Evolutionary conservation across 1,140 invertebrate genomes (phyloP).

Genomic region (Elymnias hypermnestra): DNA sequence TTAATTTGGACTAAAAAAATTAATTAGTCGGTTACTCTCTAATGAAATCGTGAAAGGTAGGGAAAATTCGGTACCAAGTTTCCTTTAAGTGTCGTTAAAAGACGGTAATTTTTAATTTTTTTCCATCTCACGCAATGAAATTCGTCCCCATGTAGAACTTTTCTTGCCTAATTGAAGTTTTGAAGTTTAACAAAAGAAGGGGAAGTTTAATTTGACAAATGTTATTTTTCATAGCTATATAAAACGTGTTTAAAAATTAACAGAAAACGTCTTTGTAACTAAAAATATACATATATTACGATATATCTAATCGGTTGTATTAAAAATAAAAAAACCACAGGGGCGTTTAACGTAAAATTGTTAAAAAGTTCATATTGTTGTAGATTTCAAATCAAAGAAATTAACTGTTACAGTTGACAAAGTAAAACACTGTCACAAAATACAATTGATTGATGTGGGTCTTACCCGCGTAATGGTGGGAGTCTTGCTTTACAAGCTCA

Average conservation of each 20-base stretch:
- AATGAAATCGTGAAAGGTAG: slow-evolving; percentile 38
- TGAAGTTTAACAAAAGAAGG: slow-evolving; percentile 25
- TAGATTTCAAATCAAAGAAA: no score
- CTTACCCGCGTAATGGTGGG: no score
- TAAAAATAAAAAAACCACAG: no score
- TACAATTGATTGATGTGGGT: no score
- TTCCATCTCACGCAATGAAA: slow-evolving; percentile 40
- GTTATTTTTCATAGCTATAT: slow-evolving; percentile 3
- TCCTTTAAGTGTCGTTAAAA: slow-evolving; percentile 49
- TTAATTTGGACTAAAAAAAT: slow-evolving; percentile 55
- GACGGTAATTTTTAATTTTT: slow-evolving; percentile 47
- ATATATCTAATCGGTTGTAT: no score
- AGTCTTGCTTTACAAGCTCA: no score
- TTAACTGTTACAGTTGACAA: no score
- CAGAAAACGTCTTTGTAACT: no score
- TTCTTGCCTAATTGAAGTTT: slow-evolving; percentile 32
- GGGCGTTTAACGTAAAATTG: no score
- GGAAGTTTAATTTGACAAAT: slow-evolving; percentile 21
- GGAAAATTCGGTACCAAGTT: slow-evolving; percentile 40
- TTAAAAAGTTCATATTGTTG: no score
- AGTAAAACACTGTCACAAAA: no score
- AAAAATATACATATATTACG: no score
- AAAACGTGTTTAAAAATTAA: background rate
- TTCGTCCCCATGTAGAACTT: slow-evolving; percentile 35
- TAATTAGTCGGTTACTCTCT: slow-evolving; percentile 52